These are phyloP conservation scores for Drosophila incognita DNA, from an alignment of 2,888 invertebrate genomes.

Conservation along the genomic window DNA sequence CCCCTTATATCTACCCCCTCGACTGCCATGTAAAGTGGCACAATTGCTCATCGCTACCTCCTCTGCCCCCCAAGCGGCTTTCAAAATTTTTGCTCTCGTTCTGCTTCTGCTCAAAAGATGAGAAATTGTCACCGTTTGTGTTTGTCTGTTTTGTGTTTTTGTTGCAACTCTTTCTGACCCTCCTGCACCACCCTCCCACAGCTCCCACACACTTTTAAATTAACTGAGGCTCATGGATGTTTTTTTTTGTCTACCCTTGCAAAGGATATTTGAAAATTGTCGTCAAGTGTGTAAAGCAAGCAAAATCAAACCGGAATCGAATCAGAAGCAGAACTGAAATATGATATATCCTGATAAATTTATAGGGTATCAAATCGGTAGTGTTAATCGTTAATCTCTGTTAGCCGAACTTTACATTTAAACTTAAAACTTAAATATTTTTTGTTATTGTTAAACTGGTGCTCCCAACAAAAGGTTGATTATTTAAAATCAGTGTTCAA, in stretches of 20 bases:
- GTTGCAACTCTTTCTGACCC: conserved; percentile 22
- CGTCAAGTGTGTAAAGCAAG: neutral
- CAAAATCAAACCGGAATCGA: neutral
- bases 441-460: neutral
- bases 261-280: neutral
- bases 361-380: neutral
- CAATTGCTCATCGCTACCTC: conserved; percentile 66
- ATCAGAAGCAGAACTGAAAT: neutral
- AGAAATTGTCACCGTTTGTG: conserved; percentile 73
- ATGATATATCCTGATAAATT: neutral
- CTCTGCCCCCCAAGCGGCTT: neutral
- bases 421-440: neutral
- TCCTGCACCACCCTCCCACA: neutral
- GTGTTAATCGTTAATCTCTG: neutral
- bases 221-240: conserved; percentile 61
- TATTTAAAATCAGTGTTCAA: neutral
- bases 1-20: neutral
- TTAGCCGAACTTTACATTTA: no score
- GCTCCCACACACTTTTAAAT: conserved; percentile 54
- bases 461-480: neutral
- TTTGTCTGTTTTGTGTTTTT: conserved; percentile 56
- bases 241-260: neutral
- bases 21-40: conserved; percentile 49
- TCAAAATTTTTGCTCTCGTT: conserved; percentile 1
- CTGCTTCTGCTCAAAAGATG: conserved; percentile 49